phyloP scores from a whole-genome alignment of 2,113 vertebrate species.

The Chunga burmeisteri region DNA sequence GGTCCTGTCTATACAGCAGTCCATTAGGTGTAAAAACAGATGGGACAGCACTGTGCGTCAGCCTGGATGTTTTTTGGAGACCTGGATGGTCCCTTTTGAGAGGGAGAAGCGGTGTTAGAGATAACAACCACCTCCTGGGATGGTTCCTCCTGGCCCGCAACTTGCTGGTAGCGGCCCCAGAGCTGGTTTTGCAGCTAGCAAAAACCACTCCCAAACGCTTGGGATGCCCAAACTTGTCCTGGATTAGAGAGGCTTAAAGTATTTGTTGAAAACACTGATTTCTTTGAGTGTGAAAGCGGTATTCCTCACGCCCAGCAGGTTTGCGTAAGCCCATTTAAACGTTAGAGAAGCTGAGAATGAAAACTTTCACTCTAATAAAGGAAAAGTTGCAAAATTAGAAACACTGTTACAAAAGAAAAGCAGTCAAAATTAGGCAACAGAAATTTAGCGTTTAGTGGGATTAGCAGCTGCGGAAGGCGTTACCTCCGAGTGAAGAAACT shows the following conservation, averaged over 20 bases:
- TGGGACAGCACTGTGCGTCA: rapidly evolving
- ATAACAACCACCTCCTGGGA: background rate
- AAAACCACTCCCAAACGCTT: background rate
- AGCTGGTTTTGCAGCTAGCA: background rate
- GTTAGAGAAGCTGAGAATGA: background rate
- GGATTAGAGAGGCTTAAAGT: background rate
- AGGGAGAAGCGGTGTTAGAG: background rate
- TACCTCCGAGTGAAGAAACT: background rate
- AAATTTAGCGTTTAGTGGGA: background rate
- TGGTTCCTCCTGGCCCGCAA: background rate
- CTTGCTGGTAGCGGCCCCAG: background rate
- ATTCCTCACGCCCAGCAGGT: background rate
- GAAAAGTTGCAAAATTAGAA: background rate
- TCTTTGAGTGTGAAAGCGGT: background rate
- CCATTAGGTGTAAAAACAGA: rapidly evolving
- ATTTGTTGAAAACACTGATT: background rate
- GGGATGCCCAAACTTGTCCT: slow-evolving; percentile 38
- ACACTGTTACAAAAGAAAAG: background rate
- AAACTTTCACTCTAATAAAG: background rate
- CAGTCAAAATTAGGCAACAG: background rate
- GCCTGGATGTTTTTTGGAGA: background rate
- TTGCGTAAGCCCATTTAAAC: background rate
- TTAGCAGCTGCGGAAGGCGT: background rate
- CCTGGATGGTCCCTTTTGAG: background rate
- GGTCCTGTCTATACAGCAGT: background rate